Evolutionary conservation across 2,797 vertebrate species (phyloP), one percentile per base, ranked within the genome.

Genomic region (Artibeus lituratus): DNA sequence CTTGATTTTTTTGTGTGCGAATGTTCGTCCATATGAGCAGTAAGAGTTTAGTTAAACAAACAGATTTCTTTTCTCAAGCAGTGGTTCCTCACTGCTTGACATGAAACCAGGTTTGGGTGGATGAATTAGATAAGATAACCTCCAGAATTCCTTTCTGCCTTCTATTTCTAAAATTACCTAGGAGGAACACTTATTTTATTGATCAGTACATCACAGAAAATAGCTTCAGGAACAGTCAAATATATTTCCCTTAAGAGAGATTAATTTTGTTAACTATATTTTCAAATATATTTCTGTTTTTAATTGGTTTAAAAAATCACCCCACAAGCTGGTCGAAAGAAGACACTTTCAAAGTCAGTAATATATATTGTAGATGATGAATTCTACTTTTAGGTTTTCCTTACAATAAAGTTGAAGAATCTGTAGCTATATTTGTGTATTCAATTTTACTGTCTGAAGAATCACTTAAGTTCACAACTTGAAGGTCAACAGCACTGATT

Each of bases 261-360:
- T 8, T 76, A 76, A 81, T 89, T 94, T 42, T 85, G 32, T 74
- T 89, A 86, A 81, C 32, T 86, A 55, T 9, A 81, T 86, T 81
- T 85, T 10, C 26, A 95, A 55, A 62, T 91, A 81, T 70, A 89
- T 67, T 89, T 70, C 26, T 10, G 55, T 94, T 74, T 94, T 73
- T 88, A 69, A 81, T 81, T 85, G 22, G 5, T 53, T 76, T 91
- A 69, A 32, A 78, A 81, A 70, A 90, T 83, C 47, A 88, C 53
- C 19, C 21, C 42, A 80, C 22, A 70, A 55, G 3, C 15, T 39
- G 2, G 2, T 42, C 37, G 35, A 42, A n/a, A 39, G 12, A 35
- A 6, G 26, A 44, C 74, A 39, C 3, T 70, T 93, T 44, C 21
- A 74, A 87, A 87, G 84, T 57, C 10, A 42, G 47, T 81, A 62